Evolutionary conservation across 2,113 vertebrate species (phyloP), one percentile per base, ranked within the genome.

Genomic region (Rhea americana): DNA sequence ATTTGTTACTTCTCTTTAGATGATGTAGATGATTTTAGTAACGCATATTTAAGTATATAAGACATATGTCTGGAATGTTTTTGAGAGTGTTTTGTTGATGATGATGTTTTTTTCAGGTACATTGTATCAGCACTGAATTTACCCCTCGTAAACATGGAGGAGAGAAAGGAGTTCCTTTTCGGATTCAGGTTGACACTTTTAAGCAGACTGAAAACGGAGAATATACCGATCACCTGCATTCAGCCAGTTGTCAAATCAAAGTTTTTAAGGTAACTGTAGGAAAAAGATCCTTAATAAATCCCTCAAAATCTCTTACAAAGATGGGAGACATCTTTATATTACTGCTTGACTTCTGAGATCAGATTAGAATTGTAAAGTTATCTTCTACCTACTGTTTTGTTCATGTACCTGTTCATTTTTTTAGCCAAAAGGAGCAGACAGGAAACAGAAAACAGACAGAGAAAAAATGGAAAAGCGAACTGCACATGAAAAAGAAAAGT

Each of bases 381-480:
- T 76, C 88, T 82, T 79, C 68, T 30, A 11, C 21, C 80, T 88
- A n/a, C 53, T 24, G 76, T 89, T 41, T 77, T 76, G 70, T 83
- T 95, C 89, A 84, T 3, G 2, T 91, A 85, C 92, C 58, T 94
- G 21, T 96, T 95, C 39, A 7, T 92, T 97, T 97, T 35, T 35
- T 85, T 96, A 98, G 98, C 98, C 98, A 86, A 98, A 98, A 97
- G 98, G 98, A 97, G 98, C 98, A 89, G 98, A 98, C 94, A 97
- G 98, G 88, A 98, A 98, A 95, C 98, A 98, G 96, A 98, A 98
- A 94, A 98, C 98, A 19, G 98, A 98, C 93, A 96, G 98, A 96
- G 98, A 98, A 94, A 98, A 98, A 94, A 98, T 98, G 98, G 98
- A 98, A 95, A 98, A 98, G 90, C 95, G 98, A 96, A 98, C 98